These are phyloP conservation scores for Lithophane leautieri DNA, from an alignment of 2,888 invertebrate species.

Conservation along the genomic window DNA sequence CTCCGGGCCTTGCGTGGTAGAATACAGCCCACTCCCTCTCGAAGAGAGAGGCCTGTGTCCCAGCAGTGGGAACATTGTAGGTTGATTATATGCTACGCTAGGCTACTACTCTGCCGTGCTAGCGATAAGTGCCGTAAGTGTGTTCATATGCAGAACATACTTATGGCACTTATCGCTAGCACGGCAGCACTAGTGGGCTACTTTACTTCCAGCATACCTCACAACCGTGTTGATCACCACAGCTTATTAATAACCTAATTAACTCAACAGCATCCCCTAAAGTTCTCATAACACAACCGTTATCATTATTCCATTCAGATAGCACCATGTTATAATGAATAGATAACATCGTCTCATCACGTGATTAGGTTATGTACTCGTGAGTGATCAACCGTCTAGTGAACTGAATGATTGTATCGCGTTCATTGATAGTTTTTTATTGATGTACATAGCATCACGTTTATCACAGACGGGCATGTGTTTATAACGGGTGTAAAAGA, in stretches of 20 bases:
- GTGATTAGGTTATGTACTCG: conserved; percentile 22
- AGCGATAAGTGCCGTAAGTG: too few species aligned
- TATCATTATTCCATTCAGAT: conserved; percentile 9
- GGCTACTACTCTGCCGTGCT: too few species aligned
- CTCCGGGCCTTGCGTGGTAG: too few species aligned
- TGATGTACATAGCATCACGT: conserved; percentile 3
- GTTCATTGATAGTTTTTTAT: conserved; percentile 27
- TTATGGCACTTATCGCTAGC: too few species aligned
- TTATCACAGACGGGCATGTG: not conserved
- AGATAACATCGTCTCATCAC: conserved; percentile 16
- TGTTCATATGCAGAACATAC: too few species aligned
- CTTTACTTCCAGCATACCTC: too few species aligned
- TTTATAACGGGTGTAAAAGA: too few species aligned
- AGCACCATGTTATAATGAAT: conserved; percentile 5
- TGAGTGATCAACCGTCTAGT: conserved; percentile 3
- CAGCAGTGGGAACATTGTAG: too few species aligned
- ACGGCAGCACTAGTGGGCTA: not conserved
- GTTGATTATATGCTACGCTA: too few species aligned
- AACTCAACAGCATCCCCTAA: conserved; percentile 1
- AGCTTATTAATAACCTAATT: not conserved
- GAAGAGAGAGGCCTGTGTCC: too few species aligned
- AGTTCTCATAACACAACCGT: conserved; percentile 10
- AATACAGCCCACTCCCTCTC: too few species aligned
- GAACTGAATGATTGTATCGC: conserved; percentile 4
- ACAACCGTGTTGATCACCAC: not conserved